Conservation (phyloP, 2,113 vertebrate genomes). For the Seriola rivoliana region DNA sequence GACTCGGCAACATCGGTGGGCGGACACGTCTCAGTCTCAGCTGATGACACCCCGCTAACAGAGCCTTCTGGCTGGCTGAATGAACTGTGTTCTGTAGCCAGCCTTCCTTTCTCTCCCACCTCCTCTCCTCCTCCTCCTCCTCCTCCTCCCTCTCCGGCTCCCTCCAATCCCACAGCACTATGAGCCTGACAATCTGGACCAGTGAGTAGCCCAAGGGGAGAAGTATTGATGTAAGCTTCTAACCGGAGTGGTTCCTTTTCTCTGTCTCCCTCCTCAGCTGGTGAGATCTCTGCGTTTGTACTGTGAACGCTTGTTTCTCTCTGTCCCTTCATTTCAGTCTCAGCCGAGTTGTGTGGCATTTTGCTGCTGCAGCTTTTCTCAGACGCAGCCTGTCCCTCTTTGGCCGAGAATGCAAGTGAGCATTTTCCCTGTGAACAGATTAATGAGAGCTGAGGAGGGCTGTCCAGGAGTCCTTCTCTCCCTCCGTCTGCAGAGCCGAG, state of each 20-base stretch:
- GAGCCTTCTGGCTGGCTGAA: conserved; percentile 75
- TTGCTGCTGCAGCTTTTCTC: conserved; percentile 71
- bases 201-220: conserved; percentile 61
- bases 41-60: conserved; percentile 75
- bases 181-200: conserved; percentile 72
- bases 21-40: conserved; percentile 70
- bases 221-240: conserved; percentile 62
- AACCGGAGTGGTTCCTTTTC: conserved; percentile 65
- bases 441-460: conserved; percentile 59
- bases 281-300: conserved; percentile 54
- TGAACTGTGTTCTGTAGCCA: conserved; percentile 73
- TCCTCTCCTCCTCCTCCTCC: conserved; percentile 58
- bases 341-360: conserved; percentile 80
- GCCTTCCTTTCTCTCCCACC: conserved; percentile 62
- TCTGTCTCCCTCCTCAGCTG: conserved; percentile 64
- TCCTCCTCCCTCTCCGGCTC: conserved; percentile 41
- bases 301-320: conserved; percentile 46
- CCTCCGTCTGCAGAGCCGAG: conserved; percentile 54
- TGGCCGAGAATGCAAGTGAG: conserved; percentile 70
- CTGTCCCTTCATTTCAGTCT: conserved; percentile 66
- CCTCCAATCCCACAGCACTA: conserved; percentile 67
- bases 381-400: conserved; percentile 60
- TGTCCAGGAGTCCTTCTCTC: conserved; percentile 49
- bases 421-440: conserved; percentile 64
- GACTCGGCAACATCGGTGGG: conserved; percentile 81